Percentiles rank a stretch among this genome's conserved stretches.
Evolutionary conservation across 2,888 invertebrate genomes (phyloP).

Genomic region (Polydrusus cervinus): DNA sequence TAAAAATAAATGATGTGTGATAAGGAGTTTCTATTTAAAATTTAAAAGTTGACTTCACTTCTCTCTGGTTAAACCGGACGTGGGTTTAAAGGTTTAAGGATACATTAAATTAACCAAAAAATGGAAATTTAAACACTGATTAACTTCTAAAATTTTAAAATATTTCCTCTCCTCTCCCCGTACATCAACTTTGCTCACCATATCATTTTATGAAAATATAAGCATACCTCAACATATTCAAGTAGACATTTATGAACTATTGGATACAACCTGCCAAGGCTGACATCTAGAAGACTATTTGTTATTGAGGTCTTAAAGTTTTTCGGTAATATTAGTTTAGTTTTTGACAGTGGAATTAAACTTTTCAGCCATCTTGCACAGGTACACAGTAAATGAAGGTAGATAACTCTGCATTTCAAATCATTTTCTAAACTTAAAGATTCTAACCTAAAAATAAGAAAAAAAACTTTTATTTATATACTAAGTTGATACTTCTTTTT

Average conservation of each 20-base stretch:
- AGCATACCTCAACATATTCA: constrained; percentile 70
- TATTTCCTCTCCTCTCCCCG: too few relatives aligned
- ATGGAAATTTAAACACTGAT: too few relatives aligned
- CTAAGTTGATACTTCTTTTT: too few relatives aligned
- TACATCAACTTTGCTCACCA: background rate
- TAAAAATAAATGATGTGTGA: too few relatives aligned
- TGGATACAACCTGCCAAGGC: constrained; percentile 72
- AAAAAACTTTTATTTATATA: too few relatives aligned
- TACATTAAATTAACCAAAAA: too few relatives aligned
- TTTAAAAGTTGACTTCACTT: too few relatives aligned
- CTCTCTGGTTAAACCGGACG: too few relatives aligned
- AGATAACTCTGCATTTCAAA: constrained; percentile 67
- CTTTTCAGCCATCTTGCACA: constrained; percentile 68
- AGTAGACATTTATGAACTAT: constrained; percentile 69
- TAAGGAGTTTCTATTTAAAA: too few relatives aligned
- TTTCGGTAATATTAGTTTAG: constrained; percentile 70
- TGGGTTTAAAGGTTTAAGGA: too few relatives aligned
- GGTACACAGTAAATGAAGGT: constrained; percentile 71
- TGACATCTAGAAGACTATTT: constrained; percentile 70
- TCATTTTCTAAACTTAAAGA: constrained; percentile 64
- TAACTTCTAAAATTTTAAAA: too few relatives aligned
- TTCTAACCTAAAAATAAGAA: constrained; percentile 64
- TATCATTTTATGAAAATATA: constrained; percentile 15
- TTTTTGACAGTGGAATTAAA: constrained; percentile 70
- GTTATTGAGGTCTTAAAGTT: constrained; percentile 70